These are phyloP conservation scores for Australoheros scitulus DNA, from an alignment of 2,113 vertebrate species.

Conservation along the genomic window DNA sequence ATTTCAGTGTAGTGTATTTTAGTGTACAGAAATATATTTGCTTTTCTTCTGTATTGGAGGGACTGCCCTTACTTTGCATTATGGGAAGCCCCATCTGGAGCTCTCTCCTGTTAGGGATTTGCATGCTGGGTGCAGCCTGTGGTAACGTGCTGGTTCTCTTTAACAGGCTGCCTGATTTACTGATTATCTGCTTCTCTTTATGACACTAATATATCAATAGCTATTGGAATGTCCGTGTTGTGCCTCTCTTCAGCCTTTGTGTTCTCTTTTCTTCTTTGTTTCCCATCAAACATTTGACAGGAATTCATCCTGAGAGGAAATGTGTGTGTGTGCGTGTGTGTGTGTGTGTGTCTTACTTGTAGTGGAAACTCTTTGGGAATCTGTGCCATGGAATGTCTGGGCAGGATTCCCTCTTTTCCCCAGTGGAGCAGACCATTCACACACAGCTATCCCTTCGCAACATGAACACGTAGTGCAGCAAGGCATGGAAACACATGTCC, in stretches of 20 bases:
- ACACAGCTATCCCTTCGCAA: slow-evolving; percentile 48
- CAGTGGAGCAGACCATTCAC: slow-evolving; percentile 63
- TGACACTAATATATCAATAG: slow-evolving; percentile 20
- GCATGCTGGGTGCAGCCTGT: slow-evolving; percentile 32
- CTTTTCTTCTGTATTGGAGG: slow-evolving; percentile 16
- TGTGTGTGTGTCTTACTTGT: slow-evolving; percentile 55
- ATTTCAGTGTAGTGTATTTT: not conserved
- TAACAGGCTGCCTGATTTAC: slow-evolving; percentile 7
- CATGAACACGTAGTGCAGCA: slow-evolving; percentile 50
- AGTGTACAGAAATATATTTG: slow-evolving; percentile 1
- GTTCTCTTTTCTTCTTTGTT: slow-evolving; percentile 23
- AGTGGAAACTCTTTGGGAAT: slow-evolving; percentile 75
- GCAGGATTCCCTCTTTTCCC: slow-evolving; percentile 72
- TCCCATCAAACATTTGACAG: slow-evolving; percentile 46
- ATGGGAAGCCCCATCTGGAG: slow-evolving; percentile 54
- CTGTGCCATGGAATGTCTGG: slow-evolving; percentile 77
- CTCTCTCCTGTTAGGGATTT: slow-evolving; percentile 34
- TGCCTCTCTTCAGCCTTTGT: not conserved
- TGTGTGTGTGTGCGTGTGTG: not conserved
- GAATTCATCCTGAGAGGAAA: slow-evolving; percentile 43
- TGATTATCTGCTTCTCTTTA: slow-evolving; percentile 4
- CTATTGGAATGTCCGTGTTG: slow-evolving; percentile 6
- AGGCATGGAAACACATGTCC: slow-evolving; percentile 39
- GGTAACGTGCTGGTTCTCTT: not conserved
- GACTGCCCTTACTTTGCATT: slow-evolving; percentile 63